These are phyloP conservation scores for Taenioides sp. DNA, from an alignment of 2,797 vertebrate species.

Conservation along the genomic window DNA sequence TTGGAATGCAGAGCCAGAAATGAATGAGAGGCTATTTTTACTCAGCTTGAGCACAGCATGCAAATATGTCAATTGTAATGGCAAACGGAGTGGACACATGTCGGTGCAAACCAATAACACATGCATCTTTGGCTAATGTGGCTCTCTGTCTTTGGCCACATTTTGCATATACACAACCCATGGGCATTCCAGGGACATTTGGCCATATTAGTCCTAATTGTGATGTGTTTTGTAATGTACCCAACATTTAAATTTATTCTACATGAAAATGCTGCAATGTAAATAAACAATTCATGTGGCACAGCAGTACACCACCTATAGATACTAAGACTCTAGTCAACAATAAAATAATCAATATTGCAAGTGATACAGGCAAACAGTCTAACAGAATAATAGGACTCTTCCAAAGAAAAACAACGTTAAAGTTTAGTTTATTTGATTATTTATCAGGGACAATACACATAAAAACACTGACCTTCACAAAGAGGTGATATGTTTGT, in stretches of 20 bases:
- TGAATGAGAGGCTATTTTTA: slow-evolving; percentile 47
- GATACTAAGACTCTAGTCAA: not conserved
- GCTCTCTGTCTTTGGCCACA: not conserved
- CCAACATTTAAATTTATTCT: not conserved
- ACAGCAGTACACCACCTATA: not conserved
- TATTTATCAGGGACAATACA: too few relatives aligned
- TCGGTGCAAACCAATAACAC: not conserved
- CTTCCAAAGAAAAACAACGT: too few relatives aligned
- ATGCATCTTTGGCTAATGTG: not conserved
- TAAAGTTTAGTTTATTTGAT: too few relatives aligned
- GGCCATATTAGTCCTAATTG: not conserved
- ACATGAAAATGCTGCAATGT: not conserved
- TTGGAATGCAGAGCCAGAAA: slow-evolving; percentile 65
- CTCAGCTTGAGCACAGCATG: slow-evolving; percentile 18
- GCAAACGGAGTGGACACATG: slow-evolving; percentile 4
- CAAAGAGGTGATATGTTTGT: too few relatives aligned
- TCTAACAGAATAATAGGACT: too few relatives aligned
- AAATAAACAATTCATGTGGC: not conserved
- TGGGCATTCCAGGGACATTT: not conserved
- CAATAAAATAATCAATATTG: not conserved
- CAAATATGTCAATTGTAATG: slow-evolving; percentile 13
- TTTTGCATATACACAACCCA: not conserved
- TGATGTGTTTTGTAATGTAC: not conserved
- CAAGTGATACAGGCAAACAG: too few relatives aligned
- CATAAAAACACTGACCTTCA: too few relatives aligned